Evolutionary conservation across 2,888 invertebrate species (phyloP), one percentile per base, ranked within the genome.

Genomic region (Caenorhabditis sp.): DNA sequence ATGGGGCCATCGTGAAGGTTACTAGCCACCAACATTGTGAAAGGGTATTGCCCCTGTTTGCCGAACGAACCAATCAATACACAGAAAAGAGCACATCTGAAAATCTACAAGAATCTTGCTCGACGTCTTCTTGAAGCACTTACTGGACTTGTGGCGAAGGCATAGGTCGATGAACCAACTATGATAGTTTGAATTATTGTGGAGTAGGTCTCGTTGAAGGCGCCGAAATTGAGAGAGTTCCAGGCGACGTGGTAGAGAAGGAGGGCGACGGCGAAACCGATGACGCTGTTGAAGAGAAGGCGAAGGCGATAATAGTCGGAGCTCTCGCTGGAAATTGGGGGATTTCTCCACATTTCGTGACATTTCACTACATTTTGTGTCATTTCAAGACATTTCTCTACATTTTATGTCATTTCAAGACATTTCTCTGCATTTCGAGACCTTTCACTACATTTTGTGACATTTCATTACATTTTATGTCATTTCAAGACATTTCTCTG

Each of bases 221-320:
- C 81, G 38, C 79, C 84, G 50, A 86, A 86, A 59, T 86, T 85
- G 49, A 86, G 69, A n/a, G 81, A 73, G 20, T 82, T 75, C 84
- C 85, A 85, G 17, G 77, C 82, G 26, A 83, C 63, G 36, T 80
- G 67, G 65, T 86, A 85, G n/a, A 85, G 68, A 38, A 59, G 53
- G 3, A 71, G 50, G 14, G 81, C 80, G 26, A 85, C 58, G n/a
- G 70, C 21, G 14, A 84, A 63, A 8, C 85, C 85, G 23, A 85
- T 59, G 0, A 82, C 53, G 17, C 73, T 65, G 58, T 85, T 85
- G 67, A 82, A 66, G 1, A 84, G 20, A 17, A 78, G 43, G 1
- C 85, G 84, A 12, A 85, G 70, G 20, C 54, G 62, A n/a, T 59
- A 53, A 63, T 85, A 85, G 65, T 85, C 80, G 4, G 78, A 67